phyloP scores from a whole-genome alignment of 2,888 invertebrate species.

The Crioceris asparagi region DNA sequence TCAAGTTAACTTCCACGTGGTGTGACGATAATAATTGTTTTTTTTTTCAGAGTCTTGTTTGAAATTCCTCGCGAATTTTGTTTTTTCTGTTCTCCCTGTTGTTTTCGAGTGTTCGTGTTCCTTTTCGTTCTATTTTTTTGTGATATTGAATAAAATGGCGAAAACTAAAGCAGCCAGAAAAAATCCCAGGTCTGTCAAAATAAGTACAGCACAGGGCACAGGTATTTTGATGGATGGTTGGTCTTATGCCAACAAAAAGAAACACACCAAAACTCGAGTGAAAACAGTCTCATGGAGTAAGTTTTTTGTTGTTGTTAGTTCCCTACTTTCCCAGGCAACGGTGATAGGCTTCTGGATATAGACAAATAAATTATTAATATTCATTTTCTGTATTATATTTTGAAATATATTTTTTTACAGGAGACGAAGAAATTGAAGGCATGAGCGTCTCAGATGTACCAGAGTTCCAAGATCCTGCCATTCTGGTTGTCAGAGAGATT shows the following conservation, averaged over 20 bases:
- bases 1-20: too few relatives aligned
- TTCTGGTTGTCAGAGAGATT: conserved; percentile 44
- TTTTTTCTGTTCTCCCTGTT: neutral
- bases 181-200: too few relatives aligned
- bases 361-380: too few relatives aligned
- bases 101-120: conserved; percentile 2
- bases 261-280: conserved; percentile 18
- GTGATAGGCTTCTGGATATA: too few relatives aligned
- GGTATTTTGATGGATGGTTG: conserved; percentile 8
- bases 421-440: conserved; percentile 43
- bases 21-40: too few relatives aligned
- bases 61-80: too few relatives aligned
- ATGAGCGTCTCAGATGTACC: conserved; percentile 40
- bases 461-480: conserved; percentile 39
- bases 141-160: conserved; percentile 18
- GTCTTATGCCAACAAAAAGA: conserved; percentile 14
- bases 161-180: conserved; percentile 18
- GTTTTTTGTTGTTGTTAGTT: too few relatives aligned
- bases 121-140: conserved; percentile 9
- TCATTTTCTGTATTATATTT: too few relatives aligned
- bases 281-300: conserved; percentile 33
- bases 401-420: conserved; percentile 29
- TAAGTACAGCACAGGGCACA: conserved; percentile 6
- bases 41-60: too few relatives aligned
- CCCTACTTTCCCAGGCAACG: too few relatives aligned